These are phyloP conservation scores for Otocyon megalotis DNA, from an alignment of 2,113 vertebrate species.

Conservation along the genomic window DNA sequence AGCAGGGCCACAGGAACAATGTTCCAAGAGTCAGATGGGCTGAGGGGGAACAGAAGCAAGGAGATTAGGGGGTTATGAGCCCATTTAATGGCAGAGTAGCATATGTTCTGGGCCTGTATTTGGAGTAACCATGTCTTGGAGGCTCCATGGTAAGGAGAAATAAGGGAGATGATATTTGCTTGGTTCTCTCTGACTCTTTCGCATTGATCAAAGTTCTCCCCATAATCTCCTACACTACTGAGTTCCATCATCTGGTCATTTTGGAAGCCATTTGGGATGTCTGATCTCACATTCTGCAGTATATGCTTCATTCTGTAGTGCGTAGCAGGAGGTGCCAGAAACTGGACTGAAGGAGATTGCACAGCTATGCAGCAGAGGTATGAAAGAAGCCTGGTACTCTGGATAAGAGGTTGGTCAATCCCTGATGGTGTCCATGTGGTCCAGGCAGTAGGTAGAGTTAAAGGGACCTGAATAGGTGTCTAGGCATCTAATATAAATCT, in stretches of 20 bases:
- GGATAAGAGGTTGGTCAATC: neutral
- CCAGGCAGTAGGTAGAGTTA: too few species aligned
- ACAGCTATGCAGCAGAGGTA: neutral
- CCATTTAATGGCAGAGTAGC: neutral
- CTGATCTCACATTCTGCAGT: neutral
- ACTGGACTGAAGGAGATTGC: too few species aligned
- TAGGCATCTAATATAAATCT: neutral
- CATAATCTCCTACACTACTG: too few species aligned
- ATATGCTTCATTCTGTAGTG: neutral
- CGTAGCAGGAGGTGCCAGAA: neutral
- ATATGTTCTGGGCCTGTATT: neutral
- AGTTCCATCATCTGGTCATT: neutral
- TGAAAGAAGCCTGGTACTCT: neutral
- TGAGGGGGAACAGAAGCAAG: neutral
- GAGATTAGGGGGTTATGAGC: too few species aligned
- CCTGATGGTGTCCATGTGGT: too few species aligned
- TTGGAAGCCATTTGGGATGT: neutral
- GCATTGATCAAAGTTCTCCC: neutral
- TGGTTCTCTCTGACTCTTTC: neutral
- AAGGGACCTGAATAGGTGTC: neutral
- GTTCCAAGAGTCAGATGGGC: neutral
- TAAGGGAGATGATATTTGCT: neutral
- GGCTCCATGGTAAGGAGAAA: neutral
- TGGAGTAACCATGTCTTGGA: neutral
- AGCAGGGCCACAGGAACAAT: neutral